A percentile compares a stretch with the other conserved stretches of the same genome.
Conservation (phyloP, 2,113 vertebrate species). For the Andinoacara biseriatus region DNA sequence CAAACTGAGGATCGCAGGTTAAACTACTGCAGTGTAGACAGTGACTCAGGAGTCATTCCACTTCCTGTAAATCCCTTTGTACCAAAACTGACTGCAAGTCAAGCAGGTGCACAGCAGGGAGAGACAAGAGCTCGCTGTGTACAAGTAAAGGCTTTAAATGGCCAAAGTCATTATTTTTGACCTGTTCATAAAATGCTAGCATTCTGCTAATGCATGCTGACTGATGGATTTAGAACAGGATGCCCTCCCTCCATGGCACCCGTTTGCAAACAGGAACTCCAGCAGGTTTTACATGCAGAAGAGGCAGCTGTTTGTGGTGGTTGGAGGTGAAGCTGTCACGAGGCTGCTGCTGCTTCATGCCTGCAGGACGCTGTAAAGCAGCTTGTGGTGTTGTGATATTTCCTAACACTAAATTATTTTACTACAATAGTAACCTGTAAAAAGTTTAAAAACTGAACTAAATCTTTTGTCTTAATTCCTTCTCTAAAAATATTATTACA, state of each 20-base stretch:
- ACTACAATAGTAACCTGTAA: too few species aligned
- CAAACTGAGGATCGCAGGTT: background rate
- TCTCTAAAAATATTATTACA: background rate
- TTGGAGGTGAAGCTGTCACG: background rate
- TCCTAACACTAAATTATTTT: background rate
- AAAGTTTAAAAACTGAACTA: too few species aligned
- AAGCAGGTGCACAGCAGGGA: background rate
- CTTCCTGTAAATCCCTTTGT: background rate
- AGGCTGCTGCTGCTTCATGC: background rate
- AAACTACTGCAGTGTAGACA: background rate
- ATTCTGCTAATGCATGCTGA: background rate
- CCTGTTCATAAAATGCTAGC: background rate
- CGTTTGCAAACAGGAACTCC: background rate
- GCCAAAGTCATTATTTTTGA: background rate
- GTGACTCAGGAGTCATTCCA: background rate
- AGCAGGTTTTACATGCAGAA: too few species aligned
- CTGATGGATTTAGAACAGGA: fast-evolving
- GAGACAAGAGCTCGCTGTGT: fast-evolving
- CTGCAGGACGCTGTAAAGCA: background rate
- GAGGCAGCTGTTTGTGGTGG: background rate
- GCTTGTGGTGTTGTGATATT: background rate
- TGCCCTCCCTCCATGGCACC: background rate
- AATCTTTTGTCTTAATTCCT: too few species aligned
- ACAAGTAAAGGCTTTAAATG: background rate
- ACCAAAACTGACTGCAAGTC: background rate